phyloP scores from a whole-genome alignment of 2,113 vertebrate genomes.

The Cynocephalus volans region DNA sequence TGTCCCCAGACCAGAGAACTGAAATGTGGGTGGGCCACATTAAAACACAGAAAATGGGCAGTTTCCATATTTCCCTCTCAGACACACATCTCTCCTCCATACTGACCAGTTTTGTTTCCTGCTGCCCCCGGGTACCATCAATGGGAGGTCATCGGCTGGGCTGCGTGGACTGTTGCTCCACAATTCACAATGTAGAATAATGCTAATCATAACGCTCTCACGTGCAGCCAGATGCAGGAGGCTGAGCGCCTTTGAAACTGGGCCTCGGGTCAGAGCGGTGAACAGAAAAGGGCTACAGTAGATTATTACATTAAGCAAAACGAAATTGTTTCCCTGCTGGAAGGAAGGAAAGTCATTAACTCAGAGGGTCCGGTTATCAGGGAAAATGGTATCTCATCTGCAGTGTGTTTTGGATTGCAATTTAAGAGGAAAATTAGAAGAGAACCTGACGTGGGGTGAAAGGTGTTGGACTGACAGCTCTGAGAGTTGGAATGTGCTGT shows the following conservation, averaged over 20 bases:
- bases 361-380: constrained; percentile 62
- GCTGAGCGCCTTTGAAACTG: background rate
- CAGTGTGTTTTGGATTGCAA: constrained; percentile 75
- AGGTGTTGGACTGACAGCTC: constrained; percentile 62
- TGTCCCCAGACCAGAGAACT: background rate
- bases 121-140: background rate
- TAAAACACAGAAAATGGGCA: background rate
- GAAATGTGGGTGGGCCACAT: background rate
- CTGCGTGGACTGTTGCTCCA: background rate
- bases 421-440: constrained; percentile 78
- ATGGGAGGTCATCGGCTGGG: background rate
- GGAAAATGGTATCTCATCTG: constrained; percentile 67
- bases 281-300: constrained; percentile 36
- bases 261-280: constrained; percentile 68
- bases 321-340: constrained; percentile 2
- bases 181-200: background rate
- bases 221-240: background rate
- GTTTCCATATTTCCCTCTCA: background rate
- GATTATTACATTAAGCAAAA: constrained; percentile 63
- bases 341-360: constrained; percentile 69
- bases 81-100: background rate
- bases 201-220: background rate
- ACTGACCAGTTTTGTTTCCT: background rate
- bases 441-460: constrained; percentile 64
- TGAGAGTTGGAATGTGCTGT: background rate